phyloP scores from a whole-genome alignment of 2,888 invertebrate genomes.

The Microctonus hyperodae region DNA sequence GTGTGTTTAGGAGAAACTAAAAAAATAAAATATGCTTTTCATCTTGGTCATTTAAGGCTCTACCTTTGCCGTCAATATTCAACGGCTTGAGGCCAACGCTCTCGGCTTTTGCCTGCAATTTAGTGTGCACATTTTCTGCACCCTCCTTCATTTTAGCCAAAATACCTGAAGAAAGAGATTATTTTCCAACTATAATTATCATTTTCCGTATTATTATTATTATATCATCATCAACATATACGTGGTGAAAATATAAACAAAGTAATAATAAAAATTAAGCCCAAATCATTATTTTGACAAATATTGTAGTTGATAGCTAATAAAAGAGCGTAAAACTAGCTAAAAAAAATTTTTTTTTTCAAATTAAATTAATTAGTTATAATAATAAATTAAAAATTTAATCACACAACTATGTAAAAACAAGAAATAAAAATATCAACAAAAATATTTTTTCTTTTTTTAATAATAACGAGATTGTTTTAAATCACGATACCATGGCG shows the following conservation, averaged over 20 bases:
- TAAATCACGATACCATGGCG: conserved; percentile 75
- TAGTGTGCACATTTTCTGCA: conserved; percentile 92
- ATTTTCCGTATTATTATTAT: conserved; percentile 7
- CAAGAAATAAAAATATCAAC: conserved; percentile 27
- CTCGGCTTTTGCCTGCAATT: conserved; percentile 92
- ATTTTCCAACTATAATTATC: conserved; percentile 30
- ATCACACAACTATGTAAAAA: conserved; percentile 6
- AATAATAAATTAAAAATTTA: background rate
- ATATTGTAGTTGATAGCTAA: background rate
- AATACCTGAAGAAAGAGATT: conserved; percentile 71
- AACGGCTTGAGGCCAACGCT: conserved; percentile 69
- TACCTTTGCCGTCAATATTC: conserved; percentile 63
- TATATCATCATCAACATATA: background rate
- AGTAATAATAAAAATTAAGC: conserved; percentile 10
- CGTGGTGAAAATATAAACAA: conserved; percentile 9
- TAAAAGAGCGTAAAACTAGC: background rate
- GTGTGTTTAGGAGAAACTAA: background rate
- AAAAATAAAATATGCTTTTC: too few relatives aligned
- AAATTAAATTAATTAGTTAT: background rate
- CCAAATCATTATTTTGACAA: background rate
- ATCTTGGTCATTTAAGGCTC: conserved; percentile 44
- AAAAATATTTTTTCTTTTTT: conserved; percentile 8
- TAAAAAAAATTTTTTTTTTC: background rate
- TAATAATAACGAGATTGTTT: conserved; percentile 29
- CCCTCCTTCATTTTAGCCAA: conserved; percentile 96